phyloP scores from a whole-genome alignment of 2,113 vertebrate species.

The Lamprologus ornatipinnis region DNA sequence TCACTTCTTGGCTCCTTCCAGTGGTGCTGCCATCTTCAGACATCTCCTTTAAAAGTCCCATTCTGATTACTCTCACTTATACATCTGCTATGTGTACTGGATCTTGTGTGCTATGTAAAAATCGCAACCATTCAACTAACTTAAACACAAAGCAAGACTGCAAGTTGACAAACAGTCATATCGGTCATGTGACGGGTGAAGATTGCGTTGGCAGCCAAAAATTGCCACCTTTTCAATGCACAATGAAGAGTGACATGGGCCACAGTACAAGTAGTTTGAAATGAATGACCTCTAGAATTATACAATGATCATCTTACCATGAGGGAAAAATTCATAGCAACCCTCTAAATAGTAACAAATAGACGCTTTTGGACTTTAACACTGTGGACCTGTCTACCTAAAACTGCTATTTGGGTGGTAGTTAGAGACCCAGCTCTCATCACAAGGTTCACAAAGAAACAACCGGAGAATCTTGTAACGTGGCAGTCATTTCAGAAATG shows the following conservation, averaged over 20 bases:
- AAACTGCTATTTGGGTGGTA: neutral
- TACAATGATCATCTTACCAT: neutral
- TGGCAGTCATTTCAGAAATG: neutral
- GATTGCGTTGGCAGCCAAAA: neutral
- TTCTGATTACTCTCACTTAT: neutral
- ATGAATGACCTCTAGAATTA: neutral
- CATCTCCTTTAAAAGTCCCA: neutral
- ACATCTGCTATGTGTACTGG: neutral
- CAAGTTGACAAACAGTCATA: neutral
- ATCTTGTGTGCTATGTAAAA: neutral
- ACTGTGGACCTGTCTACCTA: neutral
- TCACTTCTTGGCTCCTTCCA: neutral
- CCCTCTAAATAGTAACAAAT: neutral
- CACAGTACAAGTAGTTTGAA: neutral
- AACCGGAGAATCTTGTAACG: neutral
- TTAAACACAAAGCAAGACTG: neutral
- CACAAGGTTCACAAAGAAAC: neutral
- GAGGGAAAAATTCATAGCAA: neutral
- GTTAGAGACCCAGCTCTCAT: neutral
- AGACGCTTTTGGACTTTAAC: neutral
- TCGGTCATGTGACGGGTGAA: fast-evolving
- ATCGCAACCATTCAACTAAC: neutral
- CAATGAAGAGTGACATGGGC: neutral
- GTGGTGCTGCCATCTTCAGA: neutral
- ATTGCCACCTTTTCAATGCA: neutral